phyloP scores from a whole-genome alignment of 2,113 vertebrate species.

The Cynocephalus volans region DNA sequence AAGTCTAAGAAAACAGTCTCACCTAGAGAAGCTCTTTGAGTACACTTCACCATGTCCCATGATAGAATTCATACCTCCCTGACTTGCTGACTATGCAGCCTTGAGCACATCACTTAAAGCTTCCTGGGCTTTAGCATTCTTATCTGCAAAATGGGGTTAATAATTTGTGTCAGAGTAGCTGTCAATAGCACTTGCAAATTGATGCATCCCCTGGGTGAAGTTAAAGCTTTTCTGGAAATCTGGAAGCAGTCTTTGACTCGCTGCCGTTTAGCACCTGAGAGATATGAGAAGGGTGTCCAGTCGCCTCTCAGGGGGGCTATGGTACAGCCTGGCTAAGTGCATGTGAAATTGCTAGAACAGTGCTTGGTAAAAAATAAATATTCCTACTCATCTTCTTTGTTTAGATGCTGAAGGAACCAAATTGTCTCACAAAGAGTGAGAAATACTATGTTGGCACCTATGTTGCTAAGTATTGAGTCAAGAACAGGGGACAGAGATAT shows the following conservation, averaged over 20 bases:
- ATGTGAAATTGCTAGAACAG: background rate
- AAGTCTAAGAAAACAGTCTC: background rate
- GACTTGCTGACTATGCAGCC: fast-evolving
- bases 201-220: conserved; percentile 82
- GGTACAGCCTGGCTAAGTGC: background rate
- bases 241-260: conserved; percentile 75
- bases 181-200: conserved; percentile 82
- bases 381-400: background rate
- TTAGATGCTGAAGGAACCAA: background rate
- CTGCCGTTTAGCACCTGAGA: background rate
- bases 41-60: too few relatives aligned
- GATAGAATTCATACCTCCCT: background rate
- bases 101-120: background rate
- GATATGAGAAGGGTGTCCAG: background rate
- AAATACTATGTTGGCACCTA: background rate
- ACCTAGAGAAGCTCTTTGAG: background rate
- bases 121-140: background rate
- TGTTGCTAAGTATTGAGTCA: background rate
- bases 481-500: background rate
- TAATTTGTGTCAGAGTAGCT: conserved; percentile 62
- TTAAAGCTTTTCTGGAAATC: conserved; percentile 84
- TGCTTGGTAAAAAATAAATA: background rate
- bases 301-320: background rate
- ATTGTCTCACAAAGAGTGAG: background rate
- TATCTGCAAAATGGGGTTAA: background rate